Evolutionary conservation across 1,140 invertebrate species (phyloP), one percentile per base, ranked within the genome.

Genomic region (Vanessa atalanta): DNA sequence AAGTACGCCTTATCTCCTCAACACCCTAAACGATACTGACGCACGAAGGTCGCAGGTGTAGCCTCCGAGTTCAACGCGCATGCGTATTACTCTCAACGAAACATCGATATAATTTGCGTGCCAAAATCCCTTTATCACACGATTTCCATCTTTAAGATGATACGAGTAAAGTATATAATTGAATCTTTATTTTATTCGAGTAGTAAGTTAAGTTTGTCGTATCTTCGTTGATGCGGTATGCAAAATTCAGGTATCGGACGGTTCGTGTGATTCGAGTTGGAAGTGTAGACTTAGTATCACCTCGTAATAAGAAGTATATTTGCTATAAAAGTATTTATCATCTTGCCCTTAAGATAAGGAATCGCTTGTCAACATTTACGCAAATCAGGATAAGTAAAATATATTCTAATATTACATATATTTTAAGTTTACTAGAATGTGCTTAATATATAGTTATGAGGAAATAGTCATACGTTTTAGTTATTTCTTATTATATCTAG

Each of bases 201-300:
- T 53, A 16, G 55, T 13, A 68, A 57, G 16, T 43, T 64, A 70
- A 77, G 47, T 78, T 79, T 79, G 77, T 74, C 70, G 77, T 67
- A 75, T 76, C 77, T 79, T 73, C 73, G 80, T 82, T 78, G 75
- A 80, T 84, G 83, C 78, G 80, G 75, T 79, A 85, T 84, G 86
- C 85, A 84, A 87, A 86, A 84, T 84, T 84, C 76, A 82, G 82
- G 82, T 84, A 84, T 82, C 75, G 73, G 70, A 15, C 48, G n/a
- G 67, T 75, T 61, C 48, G 57, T 57, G 65, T 53, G 65, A 37
- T 57, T 57, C 53, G 50, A 16, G 51, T 53, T 65, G 64, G 13
- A 47, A 67, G 16, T n/a, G 67, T 47, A 69, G 26, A 47, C 65
- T 67, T 47, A 75, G 57, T 37, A 37, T 61, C 57, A 16, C 57